phyloP scores from a whole-genome alignment of 2,113 vertebrate genomes.

The Delphinus delphis region DNA sequence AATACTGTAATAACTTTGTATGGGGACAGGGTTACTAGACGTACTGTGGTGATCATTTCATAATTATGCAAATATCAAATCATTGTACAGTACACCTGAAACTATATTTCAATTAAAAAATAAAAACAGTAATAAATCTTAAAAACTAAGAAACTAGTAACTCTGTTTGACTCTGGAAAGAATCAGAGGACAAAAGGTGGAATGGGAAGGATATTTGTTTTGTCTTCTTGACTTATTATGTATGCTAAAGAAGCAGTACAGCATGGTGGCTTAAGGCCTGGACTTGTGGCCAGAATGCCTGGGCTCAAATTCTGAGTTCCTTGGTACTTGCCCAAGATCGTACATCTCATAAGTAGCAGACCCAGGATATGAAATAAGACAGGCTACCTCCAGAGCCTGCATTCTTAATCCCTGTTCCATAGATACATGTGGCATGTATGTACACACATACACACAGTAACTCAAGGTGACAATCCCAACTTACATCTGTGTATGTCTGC shows the following conservation, averaged over 20 bases:
- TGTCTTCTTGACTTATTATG: not conserved
- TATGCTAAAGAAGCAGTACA: not conserved
- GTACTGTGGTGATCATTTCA: not conserved
- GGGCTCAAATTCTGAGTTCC: not conserved
- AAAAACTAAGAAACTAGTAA: not conserved
- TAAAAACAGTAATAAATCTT: not conserved
- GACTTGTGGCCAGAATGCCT: not conserved
- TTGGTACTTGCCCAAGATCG: not conserved
- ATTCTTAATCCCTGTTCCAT: not conserved
- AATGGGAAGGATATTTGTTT: too few species aligned
- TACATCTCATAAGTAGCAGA: not conserved
- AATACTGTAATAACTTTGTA: not conserved
- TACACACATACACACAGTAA: not conserved
- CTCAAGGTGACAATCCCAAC: not conserved
- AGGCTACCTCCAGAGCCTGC: not conserved
- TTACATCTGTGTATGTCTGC: not conserved
- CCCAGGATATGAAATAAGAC: accelerated
- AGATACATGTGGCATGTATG: not conserved
- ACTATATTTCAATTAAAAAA: not conserved
- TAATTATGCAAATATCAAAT: not conserved
- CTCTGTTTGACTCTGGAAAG: not conserved
- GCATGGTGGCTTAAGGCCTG: not conserved
- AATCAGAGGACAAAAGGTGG: not conserved
- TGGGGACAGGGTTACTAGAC: not conserved
- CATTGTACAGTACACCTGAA: not conserved